A percentile compares a stretch with the other conserved stretches of the same genome.
These are phyloP conservation scores for Pelmatolapia mariae DNA, from an alignment of 2,113 vertebrate genomes.

Conservation along the genomic window DNA sequence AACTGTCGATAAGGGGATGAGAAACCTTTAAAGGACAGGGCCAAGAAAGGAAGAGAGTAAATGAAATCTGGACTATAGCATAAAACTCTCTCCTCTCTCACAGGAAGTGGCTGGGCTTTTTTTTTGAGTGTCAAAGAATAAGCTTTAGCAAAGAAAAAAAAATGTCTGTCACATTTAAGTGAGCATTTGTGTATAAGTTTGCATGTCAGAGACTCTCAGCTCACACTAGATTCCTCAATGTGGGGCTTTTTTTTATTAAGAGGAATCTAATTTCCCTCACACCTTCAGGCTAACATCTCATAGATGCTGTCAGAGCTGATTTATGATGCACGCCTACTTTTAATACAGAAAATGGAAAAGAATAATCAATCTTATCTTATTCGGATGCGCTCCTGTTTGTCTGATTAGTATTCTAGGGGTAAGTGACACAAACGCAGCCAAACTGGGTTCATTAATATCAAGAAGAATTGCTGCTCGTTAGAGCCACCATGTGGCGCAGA, in stretches of 20 bases:
- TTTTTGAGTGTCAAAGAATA: neutral
- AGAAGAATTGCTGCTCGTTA: constrained; percentile 49
- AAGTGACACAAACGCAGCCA: constrained; percentile 48
- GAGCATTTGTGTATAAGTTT: neutral
- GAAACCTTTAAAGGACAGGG: constrained; percentile 35
- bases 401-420: constrained; percentile 51
- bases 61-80: constrained; percentile 19
- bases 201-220: neutral
- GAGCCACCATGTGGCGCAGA: constrained; percentile 57
- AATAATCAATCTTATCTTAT: constrained; percentile 42
- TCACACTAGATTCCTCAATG: neutral
- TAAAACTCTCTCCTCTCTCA: constrained; percentile 1
- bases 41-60: constrained; percentile 16
- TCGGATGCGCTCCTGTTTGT: constrained; percentile 16
- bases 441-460: constrained; percentile 28
- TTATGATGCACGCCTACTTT: constrained; percentile 25
- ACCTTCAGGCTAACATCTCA: constrained; percentile 20
- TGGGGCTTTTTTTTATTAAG: constrained; percentile 4
- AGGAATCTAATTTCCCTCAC: constrained; percentile 9
- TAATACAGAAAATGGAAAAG: constrained; percentile 4
- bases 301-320: constrained; percentile 18
- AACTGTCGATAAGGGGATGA: constrained; percentile 24
- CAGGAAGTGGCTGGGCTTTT: neutral
- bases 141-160: neutral
- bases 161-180: neutral